Conservation (phyloP, 2,113 vertebrate species). For the Dryoscopus gambensis region DNA sequence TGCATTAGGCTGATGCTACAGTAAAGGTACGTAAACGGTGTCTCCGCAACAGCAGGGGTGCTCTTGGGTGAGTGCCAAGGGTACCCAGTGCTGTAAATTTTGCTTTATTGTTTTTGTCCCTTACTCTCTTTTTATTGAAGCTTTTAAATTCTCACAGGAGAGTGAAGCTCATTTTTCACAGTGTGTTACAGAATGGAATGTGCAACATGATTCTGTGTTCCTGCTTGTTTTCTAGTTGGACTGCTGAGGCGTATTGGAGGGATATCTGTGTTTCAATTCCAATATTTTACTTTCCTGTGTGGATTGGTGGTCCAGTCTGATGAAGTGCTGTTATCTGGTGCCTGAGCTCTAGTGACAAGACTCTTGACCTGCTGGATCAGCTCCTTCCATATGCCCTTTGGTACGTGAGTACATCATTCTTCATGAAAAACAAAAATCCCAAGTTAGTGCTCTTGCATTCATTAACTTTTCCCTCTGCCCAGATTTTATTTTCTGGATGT, state of each 20-base stretch:
- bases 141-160: no score
- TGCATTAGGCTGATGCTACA: no score
- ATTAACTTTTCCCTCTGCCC: conserved; percentile 36
- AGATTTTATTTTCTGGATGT: background rate
- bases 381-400: conserved; percentile 30
- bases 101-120: no score
- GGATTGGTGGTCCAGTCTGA: background rate
- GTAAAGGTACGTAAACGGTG: no score
- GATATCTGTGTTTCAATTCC: background rate
- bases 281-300: background rate
- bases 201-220: background rate
- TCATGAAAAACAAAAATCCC: background rate
- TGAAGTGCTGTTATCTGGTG: background rate
- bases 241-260: background rate
- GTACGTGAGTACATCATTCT: background rate
- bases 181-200: background rate
- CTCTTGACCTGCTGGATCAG: background rate
- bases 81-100: no score
- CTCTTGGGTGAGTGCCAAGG: no score
- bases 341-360: background rate
- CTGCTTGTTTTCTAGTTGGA: background rate
- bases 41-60: no score
- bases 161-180: no score
- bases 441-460: conserved; percentile 37
- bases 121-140: no score